These are phyloP conservation scores for Drosophila virilis DNA, from an alignment of 1,140 invertebrate species.

Conservation along the genomic window DNA sequence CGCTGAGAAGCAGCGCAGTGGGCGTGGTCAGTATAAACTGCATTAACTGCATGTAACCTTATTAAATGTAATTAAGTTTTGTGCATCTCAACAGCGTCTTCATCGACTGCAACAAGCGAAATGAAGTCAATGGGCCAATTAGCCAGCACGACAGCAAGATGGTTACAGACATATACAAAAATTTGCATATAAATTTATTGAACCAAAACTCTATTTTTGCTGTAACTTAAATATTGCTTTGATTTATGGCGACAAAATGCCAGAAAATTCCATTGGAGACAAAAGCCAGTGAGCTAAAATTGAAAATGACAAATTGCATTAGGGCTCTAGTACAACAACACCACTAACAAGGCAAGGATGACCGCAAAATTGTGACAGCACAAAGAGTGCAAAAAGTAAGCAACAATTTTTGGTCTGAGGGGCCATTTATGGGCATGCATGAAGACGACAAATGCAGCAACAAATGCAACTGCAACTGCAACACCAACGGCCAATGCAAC, in stretches of 20 bases:
- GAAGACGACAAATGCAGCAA: conserved; percentile 21
- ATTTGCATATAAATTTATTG: conserved; percentile 64
- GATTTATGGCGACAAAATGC: conserved; percentile 74
- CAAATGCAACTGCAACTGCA: conserved; percentile 34
- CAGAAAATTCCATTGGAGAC: conserved; percentile 71
- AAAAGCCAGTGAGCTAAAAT: conserved; percentile 57
- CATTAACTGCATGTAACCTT: conserved; percentile 55
- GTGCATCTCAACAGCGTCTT: conserved; percentile 9
- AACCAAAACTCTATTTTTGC: conserved; percentile 55
- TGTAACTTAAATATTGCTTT: conserved; percentile 60
- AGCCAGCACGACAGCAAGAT: conserved; percentile 9
- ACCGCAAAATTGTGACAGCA: conserved; percentile 70
- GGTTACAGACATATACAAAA: conserved; percentile 16
- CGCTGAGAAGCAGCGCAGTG: background rate
- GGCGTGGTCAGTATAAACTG: conserved; percentile 59
- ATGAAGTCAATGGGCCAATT: conserved; percentile 46
- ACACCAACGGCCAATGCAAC: conserved; percentile 13
- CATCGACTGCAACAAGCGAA: conserved; percentile 9
- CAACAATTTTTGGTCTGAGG: conserved; percentile 56
- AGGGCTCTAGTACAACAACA: conserved; percentile 26
- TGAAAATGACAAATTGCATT: conserved; percentile 82
- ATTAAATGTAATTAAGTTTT: conserved; percentile 45
- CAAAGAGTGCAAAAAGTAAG: conserved; percentile 67
- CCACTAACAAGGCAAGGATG: conserved; percentile 28
- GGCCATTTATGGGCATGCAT: conserved; percentile 57